Base-by-base conservation (phyloP, 2,888 invertebrate species). In the Melanostoma mellinum region DNA sequence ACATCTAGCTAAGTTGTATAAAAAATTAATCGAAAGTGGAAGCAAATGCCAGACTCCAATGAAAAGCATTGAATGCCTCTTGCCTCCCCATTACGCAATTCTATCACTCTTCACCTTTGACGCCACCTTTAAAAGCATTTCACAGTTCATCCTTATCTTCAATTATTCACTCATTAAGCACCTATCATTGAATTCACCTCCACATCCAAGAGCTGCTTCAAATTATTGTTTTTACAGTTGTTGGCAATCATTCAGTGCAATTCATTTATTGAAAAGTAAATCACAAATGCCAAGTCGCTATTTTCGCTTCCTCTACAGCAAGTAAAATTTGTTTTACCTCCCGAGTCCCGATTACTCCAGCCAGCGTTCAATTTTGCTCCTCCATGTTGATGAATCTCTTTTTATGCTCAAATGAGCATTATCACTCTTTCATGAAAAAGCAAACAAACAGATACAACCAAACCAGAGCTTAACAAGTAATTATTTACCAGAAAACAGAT, bases 401-500 rank as follows among this genome's bases (percentile, higher is more conserved):
- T 50, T 30, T 36, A 55, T 33, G 50, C 9, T 58, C 61, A 53
- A 40, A 20, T 56, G 60, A 35, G 63, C 50, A 67, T 58, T 72
- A 73, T 53, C 73, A 55, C 60, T 36, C 40, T 9, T 20, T 20
- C 53, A 20, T 20, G 20, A 1, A 20, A 20, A 20, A 20, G 5
- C 40, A 44, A 8, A 63, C 38, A 58, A 44, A 72, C 40, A 55
- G 20, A 71, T 20, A 67, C 52, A 50, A 35, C 6, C 42, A 50
- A 30, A 36, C 65, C 35, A 4, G 56, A 71, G 20, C 58, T 76
- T 72, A 76, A 76, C 81, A 81, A 81, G 72, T 81, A 76, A 76
- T 81, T 81, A 76, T 81, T 81, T 76, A 81, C 76, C 81, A 65
- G 72, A 76, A 81, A 81, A 76, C 81, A 81, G 81, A 81, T 81